Evolutionary conservation across 2,797 vertebrate genomes (phyloP).

Genomic region (Argyrosomus regius): DNA sequence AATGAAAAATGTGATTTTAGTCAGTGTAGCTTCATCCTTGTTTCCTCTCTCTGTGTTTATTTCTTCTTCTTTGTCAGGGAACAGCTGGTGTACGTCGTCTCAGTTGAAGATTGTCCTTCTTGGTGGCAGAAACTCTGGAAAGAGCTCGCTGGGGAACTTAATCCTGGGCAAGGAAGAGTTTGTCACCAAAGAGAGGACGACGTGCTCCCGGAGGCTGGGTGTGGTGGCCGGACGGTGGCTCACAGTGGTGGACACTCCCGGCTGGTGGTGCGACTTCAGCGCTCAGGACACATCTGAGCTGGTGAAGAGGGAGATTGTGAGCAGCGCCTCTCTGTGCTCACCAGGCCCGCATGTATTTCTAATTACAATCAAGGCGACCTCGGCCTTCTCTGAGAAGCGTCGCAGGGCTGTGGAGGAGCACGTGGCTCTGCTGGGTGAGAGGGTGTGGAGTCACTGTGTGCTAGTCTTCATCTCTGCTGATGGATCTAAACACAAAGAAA

Average conservation of each 20-base stretch:
- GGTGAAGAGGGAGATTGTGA: slow-evolving; percentile 76
- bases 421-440: slow-evolving; percentile 70
- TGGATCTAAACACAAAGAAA: neutral
- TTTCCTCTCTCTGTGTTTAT: neutral
- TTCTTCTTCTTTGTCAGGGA: slow-evolving; percentile 38
- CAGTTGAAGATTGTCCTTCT: slow-evolving; percentile 79
- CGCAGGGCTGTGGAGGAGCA: slow-evolving; percentile 76
- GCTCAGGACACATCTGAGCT: slow-evolving; percentile 65
- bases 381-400: slow-evolving; percentile 75
- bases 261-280: slow-evolving; percentile 83
- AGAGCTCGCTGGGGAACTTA: slow-evolving; percentile 76
- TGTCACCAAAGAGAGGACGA: slow-evolving; percentile 70
- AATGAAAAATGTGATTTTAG: neutral
- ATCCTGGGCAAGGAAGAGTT: slow-evolving; percentile 81
- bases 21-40: neutral
- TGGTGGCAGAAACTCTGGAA: slow-evolving; percentile 82
- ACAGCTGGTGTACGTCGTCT: slow-evolving; percentile 28
- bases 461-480: slow-evolving; percentile 57
- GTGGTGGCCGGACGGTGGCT: slow-evolving; percentile 59
- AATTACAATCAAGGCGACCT: slow-evolving; percentile 77
- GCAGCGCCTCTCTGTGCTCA: slow-evolving; percentile 74
- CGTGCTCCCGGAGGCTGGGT: slow-evolving; percentile 63
- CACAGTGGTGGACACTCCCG: slow-evolving; percentile 83
- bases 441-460: slow-evolving; percentile 74
- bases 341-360: slow-evolving; percentile 84